These are phyloP conservation scores for Procavia capensis DNA, from an alignment of 2,113 vertebrate species.

Conservation along the genomic window DNA sequence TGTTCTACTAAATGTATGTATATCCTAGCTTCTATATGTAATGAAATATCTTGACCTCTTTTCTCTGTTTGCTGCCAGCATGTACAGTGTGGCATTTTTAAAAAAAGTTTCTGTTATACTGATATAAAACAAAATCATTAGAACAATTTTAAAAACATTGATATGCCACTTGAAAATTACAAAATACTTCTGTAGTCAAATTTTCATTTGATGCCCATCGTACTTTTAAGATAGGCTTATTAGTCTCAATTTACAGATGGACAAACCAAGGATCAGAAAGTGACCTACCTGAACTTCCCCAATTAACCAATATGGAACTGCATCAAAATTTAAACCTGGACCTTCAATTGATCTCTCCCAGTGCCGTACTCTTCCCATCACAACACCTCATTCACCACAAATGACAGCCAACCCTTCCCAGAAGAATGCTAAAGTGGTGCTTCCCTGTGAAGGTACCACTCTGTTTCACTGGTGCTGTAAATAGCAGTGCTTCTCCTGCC, in stretches of 20 bases:
- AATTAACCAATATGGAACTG: neutral
- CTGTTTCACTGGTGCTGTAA: neutral
- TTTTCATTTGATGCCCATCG: neutral
- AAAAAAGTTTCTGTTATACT: neutral
- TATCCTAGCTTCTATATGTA: neutral
- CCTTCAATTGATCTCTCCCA: neutral
- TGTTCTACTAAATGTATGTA: neutral
- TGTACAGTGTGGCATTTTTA: neutral
- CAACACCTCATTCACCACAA: no score
- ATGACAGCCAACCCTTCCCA: neutral
- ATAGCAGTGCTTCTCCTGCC: accelerated
- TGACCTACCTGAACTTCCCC: neutral
- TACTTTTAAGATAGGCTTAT: neutral
- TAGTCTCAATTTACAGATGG: neutral
- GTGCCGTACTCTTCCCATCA: neutral
- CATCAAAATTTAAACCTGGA: neutral
- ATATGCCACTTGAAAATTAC: neutral
- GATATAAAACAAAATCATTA: neutral
- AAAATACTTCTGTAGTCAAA: neutral
- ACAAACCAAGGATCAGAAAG: neutral
- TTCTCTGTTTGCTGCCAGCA: neutral
- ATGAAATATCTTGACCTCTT: neutral
- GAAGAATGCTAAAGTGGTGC: neutral
- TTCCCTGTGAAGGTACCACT: neutral
- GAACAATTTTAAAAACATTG: neutral